These are phyloP conservation scores for Notocelia uddmanniana DNA, from an alignment of 2,888 invertebrate species.

Conservation along the genomic window DNA sequence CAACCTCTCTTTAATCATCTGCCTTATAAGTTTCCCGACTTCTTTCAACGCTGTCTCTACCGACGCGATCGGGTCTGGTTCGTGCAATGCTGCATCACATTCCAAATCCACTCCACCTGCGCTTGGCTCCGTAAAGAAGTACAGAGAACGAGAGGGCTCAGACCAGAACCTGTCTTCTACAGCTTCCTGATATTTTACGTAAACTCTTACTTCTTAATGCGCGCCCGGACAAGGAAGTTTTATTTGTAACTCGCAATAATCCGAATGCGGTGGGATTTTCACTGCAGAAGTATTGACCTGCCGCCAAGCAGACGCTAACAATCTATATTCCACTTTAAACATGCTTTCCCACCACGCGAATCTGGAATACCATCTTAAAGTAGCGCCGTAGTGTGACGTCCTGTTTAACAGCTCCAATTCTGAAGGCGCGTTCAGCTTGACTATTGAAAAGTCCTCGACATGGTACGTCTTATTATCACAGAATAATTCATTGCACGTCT, in stretches of 20 bases:
- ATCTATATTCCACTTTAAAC: slow-evolving; percentile 8
- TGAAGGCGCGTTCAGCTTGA: background rate
- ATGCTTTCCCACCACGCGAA: background rate
- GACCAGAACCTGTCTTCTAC: slow-evolving; percentile 12
- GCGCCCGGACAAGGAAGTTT: background rate
- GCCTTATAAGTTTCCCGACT: slow-evolving; percentile 8
- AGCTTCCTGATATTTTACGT: background rate
- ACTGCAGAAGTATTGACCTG: background rate
- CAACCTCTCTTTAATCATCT: slow-evolving; percentile 1
- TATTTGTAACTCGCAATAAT: background rate
- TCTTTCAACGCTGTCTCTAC: slow-evolving; percentile 7
- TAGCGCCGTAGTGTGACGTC: background rate
- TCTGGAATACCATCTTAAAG: background rate
- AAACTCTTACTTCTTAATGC: slow-evolving; percentile 7
- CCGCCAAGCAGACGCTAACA: slow-evolving; percentile 1
- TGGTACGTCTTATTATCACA: slow-evolving; percentile 3
- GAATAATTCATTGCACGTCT: slow-evolving; percentile 8
- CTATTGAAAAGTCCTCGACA: background rate
- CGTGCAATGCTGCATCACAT: background rate
- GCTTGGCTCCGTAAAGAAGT: slow-evolving; percentile 1
- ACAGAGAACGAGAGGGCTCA: background rate
- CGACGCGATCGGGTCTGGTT: slow-evolving; percentile 5
- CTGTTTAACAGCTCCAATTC: background rate
- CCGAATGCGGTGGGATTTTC: background rate
- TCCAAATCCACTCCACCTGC: background rate